Base-by-base conservation (phyloP, 2,888 invertebrate species). In the Drosophila austrosaltans region DNA sequence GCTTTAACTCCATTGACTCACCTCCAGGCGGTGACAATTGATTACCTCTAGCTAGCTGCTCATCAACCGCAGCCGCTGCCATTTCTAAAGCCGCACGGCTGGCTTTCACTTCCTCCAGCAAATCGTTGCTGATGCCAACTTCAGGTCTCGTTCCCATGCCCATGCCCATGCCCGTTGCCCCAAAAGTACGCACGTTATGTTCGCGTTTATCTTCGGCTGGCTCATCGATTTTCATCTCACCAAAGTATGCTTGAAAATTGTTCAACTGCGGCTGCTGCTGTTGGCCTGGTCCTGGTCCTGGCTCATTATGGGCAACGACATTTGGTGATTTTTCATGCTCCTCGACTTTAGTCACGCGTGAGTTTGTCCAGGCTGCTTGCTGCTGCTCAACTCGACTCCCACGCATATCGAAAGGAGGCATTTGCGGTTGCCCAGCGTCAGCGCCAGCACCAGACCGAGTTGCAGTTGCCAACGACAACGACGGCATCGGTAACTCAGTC, bases 11-110 rank as follows among this genome's bases (percentile, higher is more conserved):
- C 63, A 72, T 65, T 65, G 20, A 6, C 70, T 66, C 64, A 63
- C 67, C 48, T 57, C 25, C 39, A 63, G 63, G 75, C 40, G 87
- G 79, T 66, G 89, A 81, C 89, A 89, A 88, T 87, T 87, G 86
- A 89, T 86, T 89, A 86, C 87, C 73, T 68, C 82, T 77, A 40
- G 86, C 89, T 53, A 87, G 79, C 65, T 89, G 88, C 83, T 86
- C 89, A 85, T 89, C 85, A 85, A 89, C 89, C 78, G 88, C 89
- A 85, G 84, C 84, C 86, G 84, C 88, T 74, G 84, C 84, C 63
- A 67, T 68, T 64, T 80, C 78, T 10, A 87, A 56, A n/a, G 86
- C 89, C 28, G 77, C 87, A 42, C 89, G 85, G 60, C 86, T 88
- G 61, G 84, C 88, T 74, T 82, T 89, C 76, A 89, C 80, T 79